Base-by-base conservation (phyloP, 2,113 vertebrate species). In the Panthera uncia region DNA sequence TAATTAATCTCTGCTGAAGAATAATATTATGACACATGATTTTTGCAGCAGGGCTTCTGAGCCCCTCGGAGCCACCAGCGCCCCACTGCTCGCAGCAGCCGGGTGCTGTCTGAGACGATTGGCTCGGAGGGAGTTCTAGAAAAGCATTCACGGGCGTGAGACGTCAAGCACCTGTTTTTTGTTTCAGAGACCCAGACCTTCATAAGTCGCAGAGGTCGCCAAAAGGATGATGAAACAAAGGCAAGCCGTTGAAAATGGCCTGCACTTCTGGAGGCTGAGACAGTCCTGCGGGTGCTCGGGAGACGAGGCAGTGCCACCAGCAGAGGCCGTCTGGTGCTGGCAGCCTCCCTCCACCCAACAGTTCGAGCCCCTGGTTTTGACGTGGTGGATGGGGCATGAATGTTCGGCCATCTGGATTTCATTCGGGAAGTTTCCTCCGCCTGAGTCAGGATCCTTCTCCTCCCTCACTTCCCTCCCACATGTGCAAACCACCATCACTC, bases 1-100 rank as follows among this genome's bases (percentile, higher is more conserved):
- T 95, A 97, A 98, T 98, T 98, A 98, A 97, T 71, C 89, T 91
- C 90, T 92, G 88, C 96, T 95, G 86, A 94, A 95, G 94, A 95
- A 98, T 97, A 97, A 98, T 95, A 93, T 98, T 98, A 89, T 97
- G 98, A 98, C 97, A 95, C 97, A 95, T 23, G 97, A 94, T 95
- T 96, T 78, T 79, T 93, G 92, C 82, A 78, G 73, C 29, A 27
- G 61, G 18, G 50, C 48, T 79, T 31, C 23, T 5, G 38, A 85
- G 89, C 55, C 14, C 66, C 45, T 33, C 14, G 0, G 6, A 68
- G 81, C 65, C 29, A 38, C 76, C 69, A 95, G 93, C 76, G 96
- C 95, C 96, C 92, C 97, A 65, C 57, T 41, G 84, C 71, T 27
- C 95, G 82, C 41, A 50, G 95, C 48, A 76, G 85, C 97, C 48